These are phyloP conservation scores for Scomber scombrus DNA, from an alignment of 2,113 vertebrate species.

Conservation along the genomic window DNA sequence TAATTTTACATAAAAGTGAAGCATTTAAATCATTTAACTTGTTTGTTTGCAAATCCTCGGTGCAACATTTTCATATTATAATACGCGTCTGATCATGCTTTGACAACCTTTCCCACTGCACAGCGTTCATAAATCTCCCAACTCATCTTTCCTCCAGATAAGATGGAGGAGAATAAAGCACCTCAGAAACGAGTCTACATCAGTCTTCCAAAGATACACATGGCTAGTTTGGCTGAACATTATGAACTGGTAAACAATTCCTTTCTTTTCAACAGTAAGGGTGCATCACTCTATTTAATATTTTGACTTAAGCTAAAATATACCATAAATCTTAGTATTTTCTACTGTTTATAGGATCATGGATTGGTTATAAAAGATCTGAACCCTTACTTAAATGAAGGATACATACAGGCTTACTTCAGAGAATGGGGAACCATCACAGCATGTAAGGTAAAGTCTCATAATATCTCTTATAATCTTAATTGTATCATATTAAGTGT, in stretches of 20 bases:
- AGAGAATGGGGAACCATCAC: slow-evolving; percentile 65
- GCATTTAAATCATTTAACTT: too few relatives aligned
- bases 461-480: background rate
- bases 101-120: too few relatives aligned
- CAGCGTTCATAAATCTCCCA: background rate
- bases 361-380: slow-evolving; percentile 63
- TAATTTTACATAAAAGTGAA: background rate
- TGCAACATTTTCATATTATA: background rate
- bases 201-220: slow-evolving; percentile 51
- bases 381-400: slow-evolving; percentile 63
- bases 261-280: background rate
- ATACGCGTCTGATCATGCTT: background rate
- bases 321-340: background rate
- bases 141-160: slow-evolving; percentile 21
- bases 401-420: slow-evolving; percentile 66
- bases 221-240: slow-evolving; percentile 1
- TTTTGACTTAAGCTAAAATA: background rate
- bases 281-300: background rate
- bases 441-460: slow-evolving; percentile 59
- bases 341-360: slow-evolving; percentile 63
- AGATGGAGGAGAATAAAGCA: background rate
- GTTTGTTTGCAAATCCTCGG: too few relatives aligned
- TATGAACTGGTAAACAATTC: slow-evolving; percentile 63
- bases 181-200: slow-evolving; percentile 38
- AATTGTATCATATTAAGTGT: too few relatives aligned